Base-by-base conservation (phyloP, 2,888 invertebrate species). In the Crematogaster levior region DNA sequence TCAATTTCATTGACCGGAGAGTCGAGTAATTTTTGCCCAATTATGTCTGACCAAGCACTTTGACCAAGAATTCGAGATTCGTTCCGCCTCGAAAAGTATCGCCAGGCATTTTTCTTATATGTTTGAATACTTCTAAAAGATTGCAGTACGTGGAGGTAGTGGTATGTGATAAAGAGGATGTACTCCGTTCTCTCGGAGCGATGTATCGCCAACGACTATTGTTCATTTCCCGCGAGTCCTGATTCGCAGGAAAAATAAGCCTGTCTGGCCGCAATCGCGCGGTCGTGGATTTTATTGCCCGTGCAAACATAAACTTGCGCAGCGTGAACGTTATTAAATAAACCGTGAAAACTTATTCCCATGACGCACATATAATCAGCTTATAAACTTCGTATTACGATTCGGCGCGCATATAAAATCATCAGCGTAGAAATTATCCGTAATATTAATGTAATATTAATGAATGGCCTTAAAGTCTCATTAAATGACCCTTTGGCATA, bases 291-390 rank as follows among this genome's bases (percentile, higher is more conserved):
- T 88, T 88, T 85, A 89, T 89, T 83, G 74, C 77, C 65, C 75
- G 56, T 48, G 24, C 60, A 74, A 66, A 18, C 82, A 75, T 86
- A 89, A 86, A 89, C 37, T 51, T 37, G 37, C 74, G 70, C 82
- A 37, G 75, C 65, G 53, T 37, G 79, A 83, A 80, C 81, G 79
- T 89, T 87, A 85, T 85, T 87, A 85, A 89, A 88, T 87, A 89
- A 89, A 85, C 89, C 89, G 81, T 85, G 85, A 82, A 85, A 81
- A 84, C 68, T 75, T 72, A 80, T 87, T 84, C 84, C 84, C 85
- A 81, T 77, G 88, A 81, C 82, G 66, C 66, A 63, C 75, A 58
- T 51, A 9, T 56, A 82, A 85, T 80, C 82, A 72, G 48, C 81
- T 58, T 63, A 81, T 51, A 84, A 82, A 85, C 75, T 66, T 70